A percentile compares a stretch with the other conserved stretches of the same genome.
phyloP scores from a whole-genome alignment of 2,113 vertebrate genomes.

The Sapayoa aenigma region DNA sequence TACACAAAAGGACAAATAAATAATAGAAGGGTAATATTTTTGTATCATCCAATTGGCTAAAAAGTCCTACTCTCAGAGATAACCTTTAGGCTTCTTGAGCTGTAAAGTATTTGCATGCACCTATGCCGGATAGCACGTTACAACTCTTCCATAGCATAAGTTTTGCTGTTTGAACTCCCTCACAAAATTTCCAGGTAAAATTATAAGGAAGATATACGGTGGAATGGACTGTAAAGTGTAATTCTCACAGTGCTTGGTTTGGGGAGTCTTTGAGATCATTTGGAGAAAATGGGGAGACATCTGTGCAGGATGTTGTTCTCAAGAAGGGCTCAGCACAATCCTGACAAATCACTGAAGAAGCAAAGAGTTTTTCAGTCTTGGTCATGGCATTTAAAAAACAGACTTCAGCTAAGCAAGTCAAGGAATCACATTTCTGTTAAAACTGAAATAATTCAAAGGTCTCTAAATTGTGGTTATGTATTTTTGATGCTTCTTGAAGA shows the following conservation, averaged over 20 bases:
- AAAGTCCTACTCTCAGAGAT: neutral
- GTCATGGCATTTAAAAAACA: neutral
- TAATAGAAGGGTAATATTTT: neutral
- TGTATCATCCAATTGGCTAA: neutral
- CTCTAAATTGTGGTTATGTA: constrained; percentile 27
- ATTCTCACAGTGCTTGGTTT: neutral
- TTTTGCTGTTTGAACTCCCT: neutral
- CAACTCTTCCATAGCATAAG: neutral
- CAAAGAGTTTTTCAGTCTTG: neutral
- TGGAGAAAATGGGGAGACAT: neutral
- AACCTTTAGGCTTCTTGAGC: neutral
- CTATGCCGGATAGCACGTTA: no score
- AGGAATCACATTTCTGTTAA: constrained; percentile 7
- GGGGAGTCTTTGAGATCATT: neutral
- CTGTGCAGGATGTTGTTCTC: neutral
- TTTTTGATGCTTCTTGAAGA: constrained; percentile 35
- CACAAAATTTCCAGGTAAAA: neutral
- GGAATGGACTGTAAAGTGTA: neutral
- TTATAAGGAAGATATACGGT: neutral
- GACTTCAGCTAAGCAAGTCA: neutral
- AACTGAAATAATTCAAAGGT: constrained; percentile 17
- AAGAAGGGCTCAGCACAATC: neutral
- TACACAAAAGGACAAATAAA: neutral
- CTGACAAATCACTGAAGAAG: constrained; percentile 2
- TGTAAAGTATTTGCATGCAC: neutral